Evolutionary conservation across 1,140 invertebrate species (phyloP).

Genomic region (Halictus rubicundus): DNA sequence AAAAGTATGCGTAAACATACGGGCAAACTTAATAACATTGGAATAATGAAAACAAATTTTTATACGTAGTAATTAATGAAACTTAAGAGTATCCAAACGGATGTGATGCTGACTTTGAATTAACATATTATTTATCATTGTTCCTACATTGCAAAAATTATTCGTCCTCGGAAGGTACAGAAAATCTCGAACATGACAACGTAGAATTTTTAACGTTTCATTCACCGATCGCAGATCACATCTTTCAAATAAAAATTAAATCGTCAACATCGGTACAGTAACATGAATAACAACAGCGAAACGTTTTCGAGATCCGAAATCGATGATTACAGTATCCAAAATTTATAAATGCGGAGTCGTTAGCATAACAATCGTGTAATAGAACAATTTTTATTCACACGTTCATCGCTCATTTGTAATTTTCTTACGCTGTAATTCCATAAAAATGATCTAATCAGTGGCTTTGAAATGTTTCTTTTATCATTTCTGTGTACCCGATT

Average conservation of each 20-base stretch:
- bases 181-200: background rate
- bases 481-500: no score
- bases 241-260: background rate
- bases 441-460: no score
- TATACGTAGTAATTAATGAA: background rate
- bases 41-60: background rate
- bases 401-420: background rate
- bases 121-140: background rate
- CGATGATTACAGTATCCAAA: no score
- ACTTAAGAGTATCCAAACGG: background rate
- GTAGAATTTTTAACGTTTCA: background rate
- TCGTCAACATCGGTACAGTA: background rate
- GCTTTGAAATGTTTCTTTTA: no score
- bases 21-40: background rate
- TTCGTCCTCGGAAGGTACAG: background rate
- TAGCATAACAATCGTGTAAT: background rate
- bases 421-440: no score
- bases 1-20: background rate
- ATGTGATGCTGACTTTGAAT: background rate
- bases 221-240: background rate
- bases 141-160: background rate
- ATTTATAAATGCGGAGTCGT: background rate
- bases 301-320: background rate
- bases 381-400: background rate
- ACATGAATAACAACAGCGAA: background rate